Evolutionary conservation across 2,797 vertebrate species (phyloP).

Genomic region (Galagoides demidoff): DNA sequence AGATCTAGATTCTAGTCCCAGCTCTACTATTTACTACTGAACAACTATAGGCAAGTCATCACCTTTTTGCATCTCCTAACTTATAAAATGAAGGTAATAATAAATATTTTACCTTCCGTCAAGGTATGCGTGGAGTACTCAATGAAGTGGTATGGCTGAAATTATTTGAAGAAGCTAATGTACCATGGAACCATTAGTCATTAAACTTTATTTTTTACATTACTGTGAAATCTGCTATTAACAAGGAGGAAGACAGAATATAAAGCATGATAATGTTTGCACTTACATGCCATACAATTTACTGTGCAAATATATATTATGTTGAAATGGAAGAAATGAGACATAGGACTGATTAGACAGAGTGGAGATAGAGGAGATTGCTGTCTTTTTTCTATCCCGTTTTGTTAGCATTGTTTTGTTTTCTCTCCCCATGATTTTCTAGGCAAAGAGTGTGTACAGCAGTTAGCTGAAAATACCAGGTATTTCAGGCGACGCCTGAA

Average conservation of each 20-base stretch:
- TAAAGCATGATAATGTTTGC: neutral
- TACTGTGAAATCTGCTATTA: neutral
- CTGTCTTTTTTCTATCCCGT: neutral
- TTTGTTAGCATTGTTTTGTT: neutral
- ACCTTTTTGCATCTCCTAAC: neutral
- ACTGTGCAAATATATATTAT: conserved; percentile 20
- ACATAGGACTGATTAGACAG: neutral
- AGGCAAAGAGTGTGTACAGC: conserved; percentile 93
- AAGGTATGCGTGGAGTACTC: neutral
- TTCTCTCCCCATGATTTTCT: conserved; percentile 40
- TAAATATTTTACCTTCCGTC: neutral
- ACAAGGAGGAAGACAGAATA: neutral
- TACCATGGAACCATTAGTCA: neutral
- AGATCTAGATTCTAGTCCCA: neutral
- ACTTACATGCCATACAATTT: neutral
- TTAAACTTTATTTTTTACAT: neutral
- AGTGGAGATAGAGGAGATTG: neutral
- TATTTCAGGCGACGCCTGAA: conserved; percentile 95
- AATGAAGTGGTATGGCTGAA: neutral
- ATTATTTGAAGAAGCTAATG: neutral
- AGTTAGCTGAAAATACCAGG: conserved; percentile 94
- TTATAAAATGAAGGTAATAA: neutral
- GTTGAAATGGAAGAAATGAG: conserved; percentile 4
- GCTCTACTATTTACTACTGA: neutral
- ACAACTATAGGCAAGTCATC: neutral